These are phyloP conservation scores for Leptonema lineaticorne DNA, from an alignment of 1,140 invertebrate species.

Conservation along the genomic window DNA sequence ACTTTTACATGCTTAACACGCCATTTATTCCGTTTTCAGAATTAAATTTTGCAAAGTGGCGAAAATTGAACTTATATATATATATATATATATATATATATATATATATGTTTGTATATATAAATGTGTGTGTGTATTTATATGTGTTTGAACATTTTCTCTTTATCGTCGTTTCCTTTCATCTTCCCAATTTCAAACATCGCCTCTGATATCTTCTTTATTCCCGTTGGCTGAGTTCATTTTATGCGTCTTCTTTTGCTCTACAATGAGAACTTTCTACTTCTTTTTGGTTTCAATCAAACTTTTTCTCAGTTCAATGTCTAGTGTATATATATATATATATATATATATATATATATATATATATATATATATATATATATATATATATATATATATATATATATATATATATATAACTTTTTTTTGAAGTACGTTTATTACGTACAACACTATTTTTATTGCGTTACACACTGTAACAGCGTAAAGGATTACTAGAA, in stretches of 20 bases:
- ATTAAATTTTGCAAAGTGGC: neutral
- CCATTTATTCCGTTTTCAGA: neutral
- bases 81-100: too few relatives aligned
- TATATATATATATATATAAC: too few relatives aligned
- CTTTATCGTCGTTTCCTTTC: neutral
- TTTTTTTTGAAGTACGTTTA: too few relatives aligned
- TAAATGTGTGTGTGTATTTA: too few relatives aligned
- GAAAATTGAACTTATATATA: neutral
- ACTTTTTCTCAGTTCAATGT: neutral
- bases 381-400: too few relatives aligned
- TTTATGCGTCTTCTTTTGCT: neutral
- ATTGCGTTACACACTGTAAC: too few relatives aligned
- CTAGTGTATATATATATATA: too few relatives aligned
- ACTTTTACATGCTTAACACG: neutral
- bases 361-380: too few relatives aligned
- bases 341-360: too few relatives aligned
- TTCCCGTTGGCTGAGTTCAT: neutral
- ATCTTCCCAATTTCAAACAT: neutral
- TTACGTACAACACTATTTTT: too few relatives aligned
- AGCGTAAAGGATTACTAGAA: too few relatives aligned
- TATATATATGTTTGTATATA: too few relatives aligned
- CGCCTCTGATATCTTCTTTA: neutral
- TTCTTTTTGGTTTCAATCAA: slow-evolving; percentile 6
- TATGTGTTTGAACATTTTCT: neutral
- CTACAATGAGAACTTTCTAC: neutral